Evolutionary conservation across 1,140 invertebrate genomes (phyloP).

Genomic region (Drosophila nigromelanica): DNA sequence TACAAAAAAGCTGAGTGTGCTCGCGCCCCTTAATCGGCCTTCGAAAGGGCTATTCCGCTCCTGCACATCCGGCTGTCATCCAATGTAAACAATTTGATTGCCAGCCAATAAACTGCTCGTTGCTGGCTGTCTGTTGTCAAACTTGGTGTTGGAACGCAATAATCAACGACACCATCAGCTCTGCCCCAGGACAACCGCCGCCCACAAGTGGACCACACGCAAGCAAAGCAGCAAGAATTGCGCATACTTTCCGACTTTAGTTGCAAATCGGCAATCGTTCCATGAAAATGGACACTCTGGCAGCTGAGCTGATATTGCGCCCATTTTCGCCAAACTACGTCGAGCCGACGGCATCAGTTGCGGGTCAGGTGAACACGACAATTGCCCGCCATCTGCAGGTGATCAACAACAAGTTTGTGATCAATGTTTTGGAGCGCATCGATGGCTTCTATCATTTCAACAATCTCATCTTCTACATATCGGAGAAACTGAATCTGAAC

Average conservation of each 20-base stretch:
- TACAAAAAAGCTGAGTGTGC: too few relatives aligned
- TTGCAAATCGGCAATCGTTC: slow-evolving; percentile 39
- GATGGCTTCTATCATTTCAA: slow-evolving; percentile 59
- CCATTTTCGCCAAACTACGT: slow-evolving; percentile 1
- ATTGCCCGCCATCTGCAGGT: slow-evolving; percentile 14
- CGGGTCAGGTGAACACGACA: slow-evolving; percentile 8
- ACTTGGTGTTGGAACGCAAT: slow-evolving; percentile 19
- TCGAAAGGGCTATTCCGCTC: not conserved
- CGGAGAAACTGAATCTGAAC: slow-evolving; percentile 56
- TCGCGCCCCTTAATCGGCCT: not conserved
- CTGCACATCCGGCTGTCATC: slow-evolving; percentile 20
- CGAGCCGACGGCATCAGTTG: not conserved
- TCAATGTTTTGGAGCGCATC: slow-evolving; percentile 51
- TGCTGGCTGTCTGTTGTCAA: slow-evolving; percentile 5
- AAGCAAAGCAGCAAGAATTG: slow-evolving; percentile 10
- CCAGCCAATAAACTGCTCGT: slow-evolving; percentile 27
- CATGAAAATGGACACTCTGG: slow-evolving; percentile 44
- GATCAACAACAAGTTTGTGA: slow-evolving; percentile 54
- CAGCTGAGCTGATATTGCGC: slow-evolving; percentile 51
- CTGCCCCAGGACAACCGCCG: not conserved
- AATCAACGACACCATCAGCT: not conserved
- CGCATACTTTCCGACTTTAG: slow-evolving; percentile 42
- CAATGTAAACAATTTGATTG: slow-evolving; percentile 36
- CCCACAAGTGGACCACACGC: slow-evolving; percentile 25
- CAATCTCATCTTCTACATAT: slow-evolving; percentile 73